These are phyloP conservation scores for Hycleus cichorii DNA, from an alignment of 1,140 invertebrate genomes.

Conservation along the genomic window DNA sequence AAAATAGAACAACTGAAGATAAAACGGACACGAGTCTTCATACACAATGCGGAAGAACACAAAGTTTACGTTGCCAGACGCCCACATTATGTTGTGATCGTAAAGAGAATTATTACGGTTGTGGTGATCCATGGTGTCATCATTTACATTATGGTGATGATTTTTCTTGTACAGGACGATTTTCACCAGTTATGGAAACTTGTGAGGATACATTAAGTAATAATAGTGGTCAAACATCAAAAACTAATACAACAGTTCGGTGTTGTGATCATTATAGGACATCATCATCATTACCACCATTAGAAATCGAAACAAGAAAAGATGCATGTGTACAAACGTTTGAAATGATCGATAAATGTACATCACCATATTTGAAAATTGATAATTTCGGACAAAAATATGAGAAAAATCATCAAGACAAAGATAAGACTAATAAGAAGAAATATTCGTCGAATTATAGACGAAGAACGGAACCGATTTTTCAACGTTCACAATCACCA, in stretches of 20 bases:
- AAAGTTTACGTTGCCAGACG: slow-evolving; percentile 39
- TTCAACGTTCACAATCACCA: slow-evolving; percentile 22
- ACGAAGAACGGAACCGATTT: slow-evolving; percentile 26
- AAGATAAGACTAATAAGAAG: background rate
- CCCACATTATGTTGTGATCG: slow-evolving; percentile 23
- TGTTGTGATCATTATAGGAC: too few species aligned
- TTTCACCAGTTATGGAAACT: slow-evolving; percentile 42
- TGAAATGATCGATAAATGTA: slow-evolving; percentile 42
- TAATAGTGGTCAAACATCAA: slow-evolving; percentile 18
- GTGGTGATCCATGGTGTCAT: slow-evolving; percentile 40
- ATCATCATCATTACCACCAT: slow-evolving; percentile 18
- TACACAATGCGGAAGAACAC: slow-evolving; percentile 31
- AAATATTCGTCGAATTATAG: slow-evolving; percentile 17
- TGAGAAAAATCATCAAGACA: slow-evolving; percentile 1
- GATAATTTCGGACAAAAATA: slow-evolving; percentile 11
- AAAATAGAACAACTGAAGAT: slow-evolving; percentile 11
- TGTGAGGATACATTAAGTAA: slow-evolving; percentile 34
- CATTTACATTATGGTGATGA: slow-evolving; percentile 34
- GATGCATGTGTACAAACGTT: slow-evolving; percentile 51
- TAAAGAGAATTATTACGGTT: slow-evolving; percentile 30
- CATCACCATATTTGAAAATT: slow-evolving; percentile 32
- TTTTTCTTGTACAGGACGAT: slow-evolving; percentile 25
- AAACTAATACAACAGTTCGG: slow-evolving; percentile 30
- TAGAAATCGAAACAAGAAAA: slow-evolving; percentile 29
- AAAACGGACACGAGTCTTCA: background rate